Base-by-base conservation (phyloP, 2,113 vertebrate species). In the Echinops telfairi region DNA sequence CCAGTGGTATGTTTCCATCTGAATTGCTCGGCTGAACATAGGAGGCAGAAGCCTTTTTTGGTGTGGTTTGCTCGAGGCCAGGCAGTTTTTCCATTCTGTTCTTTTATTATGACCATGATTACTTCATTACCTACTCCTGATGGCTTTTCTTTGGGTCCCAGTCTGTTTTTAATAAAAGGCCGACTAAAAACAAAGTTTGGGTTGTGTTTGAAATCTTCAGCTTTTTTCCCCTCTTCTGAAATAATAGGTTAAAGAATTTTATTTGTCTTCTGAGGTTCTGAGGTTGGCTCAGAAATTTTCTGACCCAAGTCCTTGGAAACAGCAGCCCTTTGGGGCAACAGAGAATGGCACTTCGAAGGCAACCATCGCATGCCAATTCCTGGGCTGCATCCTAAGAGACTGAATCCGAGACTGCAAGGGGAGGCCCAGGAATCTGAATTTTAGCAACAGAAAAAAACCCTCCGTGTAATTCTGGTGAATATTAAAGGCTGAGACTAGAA, bases 111-210 rank as follows among this genome's bases (percentile, higher is more conserved):
- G 94, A 95, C 95, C 93, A 76, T 88, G 97, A 95, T 95, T 96
- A 97, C 94, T 97, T 96, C 96, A 96, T 96, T 97, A 97, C 97
- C 92, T 90, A 95, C 86, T 79, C 96, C 95, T 95, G 90, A 95
- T 91, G 95, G 94, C 79, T 90, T 95, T 96, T 96, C 95, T 95
- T 81, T 93, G 91, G 96, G 96, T 93, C 92, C 80, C 90, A 60
- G 95, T 96, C 97, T 97, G 97, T 93, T 97, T 95, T 94, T 96
- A 97, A 97, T 97, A 94, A 97, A 94, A 93, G 95, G 83, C 97
- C 96, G 94, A 95, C 90, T 58, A 62, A 95, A 97, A 96, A 95
- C 95, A 97, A 96, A 95, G 97, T 97, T 95, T 96, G 2, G 12
- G 97, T 96, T 96, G 95, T 97, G 90, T 96, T 96, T 96, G 96